Evolutionary conservation across 1,140 invertebrate genomes (phyloP).

Genomic region (Zaprionus nigranus): DNA sequence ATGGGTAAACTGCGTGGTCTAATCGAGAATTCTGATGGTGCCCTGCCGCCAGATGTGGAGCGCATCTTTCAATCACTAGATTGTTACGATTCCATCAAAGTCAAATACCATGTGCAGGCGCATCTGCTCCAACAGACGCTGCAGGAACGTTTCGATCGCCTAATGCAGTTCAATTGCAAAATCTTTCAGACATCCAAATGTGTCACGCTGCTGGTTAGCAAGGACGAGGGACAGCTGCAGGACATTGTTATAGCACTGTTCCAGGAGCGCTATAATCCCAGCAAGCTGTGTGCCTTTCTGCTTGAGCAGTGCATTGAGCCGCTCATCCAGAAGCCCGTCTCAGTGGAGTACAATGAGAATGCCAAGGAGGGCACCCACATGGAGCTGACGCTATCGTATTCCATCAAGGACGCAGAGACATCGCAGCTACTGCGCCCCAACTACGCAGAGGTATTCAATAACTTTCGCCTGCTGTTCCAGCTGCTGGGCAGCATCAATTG

Average conservation of each 20-base stretch:
- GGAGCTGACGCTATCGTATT: slow-evolving; percentile 73
- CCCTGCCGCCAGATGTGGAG: slow-evolving; percentile 47
- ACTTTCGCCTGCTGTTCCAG: slow-evolving; percentile 87
- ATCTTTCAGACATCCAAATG: slow-evolving; percentile 74
- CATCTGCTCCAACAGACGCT: slow-evolving; percentile 76
- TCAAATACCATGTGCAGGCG: slow-evolving; percentile 73
- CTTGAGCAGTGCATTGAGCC: slow-evolving; percentile 79
- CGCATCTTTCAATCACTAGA: slow-evolving; percentile 69
- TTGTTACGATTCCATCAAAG: slow-evolving; percentile 76
- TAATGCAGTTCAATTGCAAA: slow-evolving; percentile 77
- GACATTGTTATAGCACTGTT: slow-evolving; percentile 77
- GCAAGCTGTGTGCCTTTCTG: slow-evolving; percentile 69
- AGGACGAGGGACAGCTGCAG: slow-evolving; percentile 67
- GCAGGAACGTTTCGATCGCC: slow-evolving; percentile 69
- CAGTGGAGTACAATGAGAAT: slow-evolving; percentile 61
- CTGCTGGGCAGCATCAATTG: slow-evolving; percentile 87
- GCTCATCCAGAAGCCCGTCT: slow-evolving; percentile 73
- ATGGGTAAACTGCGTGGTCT: slow-evolving; percentile 63
- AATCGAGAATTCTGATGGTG: slow-evolving; percentile 53
- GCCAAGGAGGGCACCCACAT: slow-evolving; percentile 28
- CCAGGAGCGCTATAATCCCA: slow-evolving; percentile 74
- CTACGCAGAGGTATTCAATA: slow-evolving; percentile 87
- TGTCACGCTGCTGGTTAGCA: slow-evolving; percentile 72
- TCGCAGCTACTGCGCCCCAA: slow-evolving; percentile 58
- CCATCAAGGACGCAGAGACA: slow-evolving; percentile 53